phyloP scores from a whole-genome alignment of 1,140 invertebrate species.

The Hylaeus volcanicus region DNA sequence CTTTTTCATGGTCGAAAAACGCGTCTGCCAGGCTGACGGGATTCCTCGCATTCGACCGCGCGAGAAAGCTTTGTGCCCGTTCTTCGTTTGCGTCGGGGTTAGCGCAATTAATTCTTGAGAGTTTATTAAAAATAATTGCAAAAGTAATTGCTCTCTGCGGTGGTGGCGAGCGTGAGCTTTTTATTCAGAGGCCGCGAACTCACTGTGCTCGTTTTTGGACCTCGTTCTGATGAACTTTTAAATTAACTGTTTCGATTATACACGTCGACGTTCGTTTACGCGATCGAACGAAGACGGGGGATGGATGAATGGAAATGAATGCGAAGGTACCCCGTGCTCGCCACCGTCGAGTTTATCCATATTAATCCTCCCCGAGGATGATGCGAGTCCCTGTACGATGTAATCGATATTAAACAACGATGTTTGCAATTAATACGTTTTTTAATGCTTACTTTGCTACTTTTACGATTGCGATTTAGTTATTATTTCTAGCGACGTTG shows the following conservation, averaged over 20 bases:
- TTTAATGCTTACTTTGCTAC: background rate
- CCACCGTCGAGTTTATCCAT: constrained; percentile 14
- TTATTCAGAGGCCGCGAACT: background rate
- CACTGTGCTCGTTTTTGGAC: background rate
- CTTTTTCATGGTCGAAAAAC: background rate
- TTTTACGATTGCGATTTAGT: too few relatives aligned
- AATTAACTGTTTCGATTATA: constrained; percentile 35
- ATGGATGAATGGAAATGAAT: constrained; percentile 11
- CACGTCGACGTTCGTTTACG: background rate
- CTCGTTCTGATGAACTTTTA: background rate
- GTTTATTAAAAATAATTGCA: constrained; percentile 50
- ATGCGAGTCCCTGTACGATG: background rate
- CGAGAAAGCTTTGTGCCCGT: constrained; percentile 3
- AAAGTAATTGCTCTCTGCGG: constrained; percentile 35
- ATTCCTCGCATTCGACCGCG: constrained; percentile 12
- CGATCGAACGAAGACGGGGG: background rate
- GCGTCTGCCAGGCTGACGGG: background rate
- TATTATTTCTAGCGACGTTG: too few relatives aligned
- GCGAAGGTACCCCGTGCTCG: background rate
- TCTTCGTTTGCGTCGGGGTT: background rate
- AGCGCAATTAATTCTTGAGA: constrained; percentile 46
- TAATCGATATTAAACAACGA: background rate
- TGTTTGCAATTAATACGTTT: constrained; percentile 1
- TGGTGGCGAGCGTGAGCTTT: too few relatives aligned
- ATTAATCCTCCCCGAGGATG: background rate